A percentile compares a stretch with the other conserved stretches of the same genome.
phyloP scores from a whole-genome alignment of 2,888 invertebrate genomes.

The Xylota sylvarum region DNA sequence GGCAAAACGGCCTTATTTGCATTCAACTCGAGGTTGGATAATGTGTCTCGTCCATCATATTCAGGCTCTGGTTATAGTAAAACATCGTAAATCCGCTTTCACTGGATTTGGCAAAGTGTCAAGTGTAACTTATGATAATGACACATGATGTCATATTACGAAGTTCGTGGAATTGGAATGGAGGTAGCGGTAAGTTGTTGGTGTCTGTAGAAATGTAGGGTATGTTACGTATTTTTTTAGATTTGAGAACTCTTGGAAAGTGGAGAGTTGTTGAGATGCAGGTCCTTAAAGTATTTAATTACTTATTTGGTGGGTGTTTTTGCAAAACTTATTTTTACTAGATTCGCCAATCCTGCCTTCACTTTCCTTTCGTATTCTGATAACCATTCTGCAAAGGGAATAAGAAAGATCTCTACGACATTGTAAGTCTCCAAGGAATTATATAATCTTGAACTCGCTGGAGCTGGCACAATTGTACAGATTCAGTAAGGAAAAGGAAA shows the following conservation, averaged over 20 bases:
- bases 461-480: too few species aligned
- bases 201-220: not conserved
- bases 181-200: not conserved
- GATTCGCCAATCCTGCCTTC: too few species aligned
- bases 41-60: conserved; percentile 25
- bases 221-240: not conserved
- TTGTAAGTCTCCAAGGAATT: too few species aligned
- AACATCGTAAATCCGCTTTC: conserved; percentile 26
- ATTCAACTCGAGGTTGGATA: conserved; percentile 14
- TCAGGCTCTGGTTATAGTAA: conserved; percentile 8
- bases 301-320: too few species aligned
- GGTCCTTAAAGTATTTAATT: too few species aligned
- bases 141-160: conserved; percentile 26
- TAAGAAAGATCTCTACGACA: too few species aligned
- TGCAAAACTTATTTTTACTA: too few species aligned
- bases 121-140: conserved; percentile 14
- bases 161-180: conserved; percentile 24
- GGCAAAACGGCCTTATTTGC: conserved; percentile 25
- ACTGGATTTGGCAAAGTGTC: conserved; percentile 51
- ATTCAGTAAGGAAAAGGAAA: too few species aligned
- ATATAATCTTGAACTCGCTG: too few species aligned
- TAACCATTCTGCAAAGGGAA: too few species aligned
- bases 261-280: too few species aligned
- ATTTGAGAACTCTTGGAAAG: not conserved
- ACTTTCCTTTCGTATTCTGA: too few species aligned